Base-by-base conservation (phyloP, 2,888 invertebrate genomes). In the Stomorhina lunata region DNA sequence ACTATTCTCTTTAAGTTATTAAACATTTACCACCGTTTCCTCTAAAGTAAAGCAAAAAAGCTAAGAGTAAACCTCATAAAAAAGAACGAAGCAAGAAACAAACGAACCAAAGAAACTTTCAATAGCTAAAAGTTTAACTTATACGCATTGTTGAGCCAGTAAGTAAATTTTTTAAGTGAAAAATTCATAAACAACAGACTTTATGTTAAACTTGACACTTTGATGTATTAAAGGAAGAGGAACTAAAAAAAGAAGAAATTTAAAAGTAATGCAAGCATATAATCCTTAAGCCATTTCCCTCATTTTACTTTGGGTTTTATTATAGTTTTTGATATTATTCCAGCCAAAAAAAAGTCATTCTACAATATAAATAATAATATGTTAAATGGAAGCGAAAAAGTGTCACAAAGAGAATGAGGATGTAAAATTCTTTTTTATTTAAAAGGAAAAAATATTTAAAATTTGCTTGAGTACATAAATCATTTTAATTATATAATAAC, bases 191-290 rank as follows among this genome's bases (percentile, higher is more conserved):
- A 80, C 76, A 76, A 72, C 27, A 65, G 57, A 71, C 43, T 81
- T 80, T 69, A 69, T 76, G 75, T 65, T 80, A 45, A 69, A 68
- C 75, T 69, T 76, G 69, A 71, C 80, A 80, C 65, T 76, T 68
- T 69, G 80, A 75, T 75, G 75, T 65, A 75, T 75, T 80, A 53
- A 55, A 65, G n/a, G 12, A 17, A 73, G 6, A 5, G 9, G 15
- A 48, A 50, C 15, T 9, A 15, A 25, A n/a, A 22, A 22, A 37
- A 53, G 7, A 20, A 15, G 15, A 3, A 50, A 43, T 9, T 1
- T 37, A 40, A 9, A 34, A 25, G 20, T 29, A 4, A 55, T 32
- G 29, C 29, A 17, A 27, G 29, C 7, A 55, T 15, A 55, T 29
- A 15, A 55, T 27, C 32, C 17, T n/a, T 7, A 7, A 15, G 29